Conservation (phyloP, 2,888 invertebrate genomes). For the Poecilobothrus nobilitatus region DNA sequence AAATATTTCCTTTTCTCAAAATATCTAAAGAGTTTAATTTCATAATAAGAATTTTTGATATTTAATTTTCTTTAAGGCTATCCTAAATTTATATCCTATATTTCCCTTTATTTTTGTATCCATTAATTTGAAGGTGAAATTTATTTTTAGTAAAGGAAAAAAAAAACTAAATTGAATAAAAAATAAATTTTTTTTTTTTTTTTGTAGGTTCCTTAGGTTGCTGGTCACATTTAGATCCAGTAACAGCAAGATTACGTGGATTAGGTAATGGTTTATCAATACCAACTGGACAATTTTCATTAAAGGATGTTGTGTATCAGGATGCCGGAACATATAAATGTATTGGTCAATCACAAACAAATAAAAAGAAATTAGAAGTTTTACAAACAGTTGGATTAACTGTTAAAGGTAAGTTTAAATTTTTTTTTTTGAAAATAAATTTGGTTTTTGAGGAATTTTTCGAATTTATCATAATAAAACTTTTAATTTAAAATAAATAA, state of each 20-base stretch:
- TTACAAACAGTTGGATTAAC: conserved; percentile 48
- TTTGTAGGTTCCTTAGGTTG: conserved; percentile 52
- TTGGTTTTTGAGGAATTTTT: background rate
- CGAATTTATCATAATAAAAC: too few relatives aligned
- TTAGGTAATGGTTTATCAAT: conserved; percentile 49
- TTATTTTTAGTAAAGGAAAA: too few relatives aligned
- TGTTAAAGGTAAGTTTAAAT: conserved; percentile 48
- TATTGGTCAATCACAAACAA: conserved; percentile 47
- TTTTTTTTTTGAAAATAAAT: background rate
- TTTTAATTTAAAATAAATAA: too few relatives aligned
- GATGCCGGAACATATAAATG: conserved; percentile 70
- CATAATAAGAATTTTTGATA: background rate
- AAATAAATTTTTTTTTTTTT: background rate
- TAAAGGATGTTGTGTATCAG: conserved; percentile 65
- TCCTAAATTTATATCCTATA: background rate
- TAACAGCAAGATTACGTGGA: conserved; percentile 48
- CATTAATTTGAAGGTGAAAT: too few relatives aligned
- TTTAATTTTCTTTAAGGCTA: background rate
- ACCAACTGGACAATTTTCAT: conserved; percentile 53
- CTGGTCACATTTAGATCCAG: conserved; percentile 52
- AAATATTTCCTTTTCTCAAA: too few relatives aligned
- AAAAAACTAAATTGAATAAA: too few relatives aligned
- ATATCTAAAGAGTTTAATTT: too few relatives aligned
- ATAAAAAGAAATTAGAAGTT: conserved; percentile 48
- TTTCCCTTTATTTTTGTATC: background rate